A percentile compares a stretch with the other conserved stretches of the same genome.
These are phyloP conservation scores for Galagoides demidoff DNA, from an alignment of 2,797 vertebrate genomes.

Conservation along the genomic window DNA sequence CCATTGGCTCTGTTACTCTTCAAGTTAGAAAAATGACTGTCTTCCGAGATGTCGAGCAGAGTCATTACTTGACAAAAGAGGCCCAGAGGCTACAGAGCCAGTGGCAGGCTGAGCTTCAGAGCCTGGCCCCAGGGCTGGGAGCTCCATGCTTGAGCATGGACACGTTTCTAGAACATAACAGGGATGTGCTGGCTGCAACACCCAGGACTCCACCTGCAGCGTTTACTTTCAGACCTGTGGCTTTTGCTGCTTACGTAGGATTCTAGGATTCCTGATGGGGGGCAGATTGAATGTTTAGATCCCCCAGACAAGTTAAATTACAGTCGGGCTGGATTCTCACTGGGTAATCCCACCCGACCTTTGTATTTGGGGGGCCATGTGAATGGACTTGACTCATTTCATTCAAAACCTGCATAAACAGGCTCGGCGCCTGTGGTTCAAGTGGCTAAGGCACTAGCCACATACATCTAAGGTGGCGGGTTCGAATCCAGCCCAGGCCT, in stretches of 20 bases:
- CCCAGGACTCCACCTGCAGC: background rate
- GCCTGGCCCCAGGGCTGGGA: background rate
- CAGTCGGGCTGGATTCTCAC: background rate
- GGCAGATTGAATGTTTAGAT: background rate
- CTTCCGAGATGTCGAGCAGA: background rate
- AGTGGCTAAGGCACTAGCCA: too few species aligned
- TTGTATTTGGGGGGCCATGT: background rate
- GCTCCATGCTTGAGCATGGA: background rate
- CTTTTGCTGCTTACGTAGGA: background rate
- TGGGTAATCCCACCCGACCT: slow-evolving; percentile 1
- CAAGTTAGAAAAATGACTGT: slow-evolving; percentile 30
- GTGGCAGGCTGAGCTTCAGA: background rate
- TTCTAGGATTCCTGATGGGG: background rate
- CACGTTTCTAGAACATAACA: background rate
- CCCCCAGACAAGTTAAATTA: background rate
- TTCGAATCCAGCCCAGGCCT: too few species aligned
- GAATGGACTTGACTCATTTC: background rate
- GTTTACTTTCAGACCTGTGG: background rate
- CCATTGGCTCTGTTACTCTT: background rate
- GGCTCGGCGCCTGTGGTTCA: background rate
- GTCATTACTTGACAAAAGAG: background rate
- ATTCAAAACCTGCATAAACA: background rate
- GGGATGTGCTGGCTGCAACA: background rate
- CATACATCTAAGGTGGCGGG: too few species aligned
- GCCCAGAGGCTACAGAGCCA: background rate